Evolutionary conservation across 1,140 invertebrate genomes (phyloP).

Genomic region (Helicoverpa zea): DNA sequence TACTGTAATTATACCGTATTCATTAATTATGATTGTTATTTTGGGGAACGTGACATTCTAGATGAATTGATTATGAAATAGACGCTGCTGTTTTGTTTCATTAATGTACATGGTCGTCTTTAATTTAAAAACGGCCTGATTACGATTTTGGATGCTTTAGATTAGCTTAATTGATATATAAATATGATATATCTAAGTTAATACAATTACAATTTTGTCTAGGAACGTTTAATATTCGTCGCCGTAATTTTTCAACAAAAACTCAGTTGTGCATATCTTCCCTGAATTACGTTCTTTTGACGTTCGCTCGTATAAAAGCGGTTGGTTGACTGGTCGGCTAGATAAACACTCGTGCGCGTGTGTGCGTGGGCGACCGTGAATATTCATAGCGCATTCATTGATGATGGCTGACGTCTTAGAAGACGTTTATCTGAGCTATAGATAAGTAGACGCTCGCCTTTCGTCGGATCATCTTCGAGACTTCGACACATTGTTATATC

Average conservation of each 20-base stretch:
- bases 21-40: not conserved
- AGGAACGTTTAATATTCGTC: no score
- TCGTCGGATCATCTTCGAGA: slow-evolving; percentile 7
- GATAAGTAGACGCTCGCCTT: slow-evolving; percentile 34
- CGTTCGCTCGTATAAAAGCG: slow-evolving; percentile 2
- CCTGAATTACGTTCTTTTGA: slow-evolving; percentile 21
- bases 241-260: no score
- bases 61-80: no score
- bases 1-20: not conserved
- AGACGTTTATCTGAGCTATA: slow-evolving; percentile 36
- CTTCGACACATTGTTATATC: not conserved
- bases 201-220: no score
- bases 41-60: not conserved
- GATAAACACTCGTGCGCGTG: slow-evolving; percentile 20
- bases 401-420: slow-evolving; percentile 40
- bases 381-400: slow-evolving; percentile 55
- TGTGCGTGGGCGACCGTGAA: slow-evolving; percentile 45
- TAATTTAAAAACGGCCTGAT: no score
- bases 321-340: slow-evolving; percentile 20
- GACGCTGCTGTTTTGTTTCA: no score
- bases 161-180: no score
- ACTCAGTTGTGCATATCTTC: not conserved
- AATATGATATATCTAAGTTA: no score
- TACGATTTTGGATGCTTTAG: no score
- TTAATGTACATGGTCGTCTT: no score